Evolutionary conservation across 2,888 invertebrate genomes (phyloP).

Genomic region (Lamproptera curius): DNA sequence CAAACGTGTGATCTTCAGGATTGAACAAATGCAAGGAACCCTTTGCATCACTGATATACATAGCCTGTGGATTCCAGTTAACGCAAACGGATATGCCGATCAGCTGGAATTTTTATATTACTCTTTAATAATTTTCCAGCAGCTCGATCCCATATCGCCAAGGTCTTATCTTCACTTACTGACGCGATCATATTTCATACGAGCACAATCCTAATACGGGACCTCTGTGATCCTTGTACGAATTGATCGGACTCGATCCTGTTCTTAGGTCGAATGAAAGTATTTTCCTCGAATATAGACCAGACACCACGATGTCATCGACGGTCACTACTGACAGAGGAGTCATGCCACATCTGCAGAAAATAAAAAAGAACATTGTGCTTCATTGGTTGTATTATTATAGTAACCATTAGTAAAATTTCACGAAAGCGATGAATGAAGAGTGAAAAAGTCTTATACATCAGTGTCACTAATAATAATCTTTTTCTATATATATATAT

Average conservation of each 20-base stretch:
- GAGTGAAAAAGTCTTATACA: no score
- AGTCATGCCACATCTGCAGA: conserved; percentile 66
- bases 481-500: no score
- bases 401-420: no score
- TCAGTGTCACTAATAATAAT: no score
- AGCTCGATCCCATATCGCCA: conserved; percentile 76
- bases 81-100: conserved; percentile 65
- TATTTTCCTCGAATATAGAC: conserved; percentile 75
- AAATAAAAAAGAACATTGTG: no score
- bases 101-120: conserved; percentile 56
- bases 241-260: conserved; percentile 51
- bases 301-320: conserved; percentile 68
- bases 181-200: conserved; percentile 71
- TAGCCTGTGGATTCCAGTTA: conserved; percentile 56
- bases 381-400: no score
- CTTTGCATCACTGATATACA: conserved; percentile 69
- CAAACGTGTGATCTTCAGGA: conserved; percentile 48
- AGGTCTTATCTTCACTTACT: conserved; percentile 77
- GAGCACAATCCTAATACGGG: conserved; percentile 66
- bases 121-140: conserved; percentile 61
- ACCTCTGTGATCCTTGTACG: conserved; percentile 72
- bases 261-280: conserved; percentile 72
- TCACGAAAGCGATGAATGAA: no score
- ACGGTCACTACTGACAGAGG: conserved; percentile 71
- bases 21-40: conserved; percentile 62